Conservation (phyloP, 1,140 invertebrate species). For the Theocolax elegans region DNA sequence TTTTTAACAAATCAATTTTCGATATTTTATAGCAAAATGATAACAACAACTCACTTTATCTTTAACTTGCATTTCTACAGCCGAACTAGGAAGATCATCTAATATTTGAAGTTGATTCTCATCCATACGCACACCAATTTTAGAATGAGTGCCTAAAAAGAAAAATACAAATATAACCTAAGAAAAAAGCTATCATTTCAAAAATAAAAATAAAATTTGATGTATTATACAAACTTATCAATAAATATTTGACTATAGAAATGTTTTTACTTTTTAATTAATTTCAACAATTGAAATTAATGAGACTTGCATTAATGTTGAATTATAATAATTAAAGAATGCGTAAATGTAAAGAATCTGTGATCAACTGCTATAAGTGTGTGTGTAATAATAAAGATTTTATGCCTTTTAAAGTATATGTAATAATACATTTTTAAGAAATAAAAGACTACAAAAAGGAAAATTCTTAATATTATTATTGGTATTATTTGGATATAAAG, state of each 20-base stretch:
- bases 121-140: slow-evolving; percentile 77
- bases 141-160: slow-evolving; percentile 70
- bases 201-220: no score
- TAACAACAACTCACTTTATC: slow-evolving; percentile 80
- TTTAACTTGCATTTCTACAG: slow-evolving; percentile 95
- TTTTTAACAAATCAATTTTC: not conserved
- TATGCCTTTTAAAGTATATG: not conserved
- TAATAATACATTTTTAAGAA: no score
- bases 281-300: not conserved
- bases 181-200: no score
- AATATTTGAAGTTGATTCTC: slow-evolving; percentile 83
- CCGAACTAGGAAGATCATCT: slow-evolving; percentile 91
- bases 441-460: no score
- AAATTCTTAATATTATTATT: no score
- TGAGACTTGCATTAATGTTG: not conserved
- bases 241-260: no score
- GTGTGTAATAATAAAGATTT: slow-evolving; percentile 24
- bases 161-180: not conserved
- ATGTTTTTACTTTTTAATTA: slow-evolving; percentile 16
- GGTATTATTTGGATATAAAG: no score
- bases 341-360: not conserved
- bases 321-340: not conserved
- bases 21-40: not conserved
- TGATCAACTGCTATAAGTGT: slow-evolving; percentile 11
- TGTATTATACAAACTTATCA: no score